Evolutionary conservation across 1,140 invertebrate genomes (phyloP).

Genomic region (Xylocopa sonorina): DNA sequence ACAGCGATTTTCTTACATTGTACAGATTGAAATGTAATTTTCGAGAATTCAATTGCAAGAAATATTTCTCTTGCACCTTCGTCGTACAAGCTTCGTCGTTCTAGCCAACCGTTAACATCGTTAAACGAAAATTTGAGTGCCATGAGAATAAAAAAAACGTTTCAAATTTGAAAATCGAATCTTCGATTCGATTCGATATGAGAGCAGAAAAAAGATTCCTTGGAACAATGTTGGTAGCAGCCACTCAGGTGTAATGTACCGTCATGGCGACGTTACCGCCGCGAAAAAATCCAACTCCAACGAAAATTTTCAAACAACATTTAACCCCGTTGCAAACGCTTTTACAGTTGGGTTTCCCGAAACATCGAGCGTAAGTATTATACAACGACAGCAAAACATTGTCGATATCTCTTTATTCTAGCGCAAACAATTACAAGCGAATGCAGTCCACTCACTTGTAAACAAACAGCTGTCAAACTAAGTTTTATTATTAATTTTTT

Average conservation of each 20-base stretch:
- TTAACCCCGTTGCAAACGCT: slow-evolving; percentile 90
- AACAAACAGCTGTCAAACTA: slow-evolving; percentile 74
- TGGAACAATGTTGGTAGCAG: slow-evolving; percentile 15
- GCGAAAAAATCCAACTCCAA: slow-evolving; percentile 86
- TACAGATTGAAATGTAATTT: neutral
- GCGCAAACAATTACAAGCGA: neutral
- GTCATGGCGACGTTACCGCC: slow-evolving; percentile 87
- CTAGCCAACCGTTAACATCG: neutral
- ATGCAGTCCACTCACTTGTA: slow-evolving; percentile 54
- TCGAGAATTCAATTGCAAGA: no score
- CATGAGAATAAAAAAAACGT: neutral
- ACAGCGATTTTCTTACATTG: no score
- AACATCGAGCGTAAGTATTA: slow-evolving; percentile 90
- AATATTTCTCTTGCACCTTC: no score
- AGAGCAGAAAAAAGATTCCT: neutral
- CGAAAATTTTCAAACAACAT: slow-evolving; percentile 88
- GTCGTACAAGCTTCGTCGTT: no score
- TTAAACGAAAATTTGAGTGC: neutral
- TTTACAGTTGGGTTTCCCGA: slow-evolving; percentile 93
- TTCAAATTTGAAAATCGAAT: neutral
- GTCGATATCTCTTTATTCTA: neutral
- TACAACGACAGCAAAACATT: neutral
- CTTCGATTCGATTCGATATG: neutral
- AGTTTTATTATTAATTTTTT: neutral
- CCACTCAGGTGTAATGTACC: slow-evolving; percentile 57